Evolutionary conservation across 1,140 invertebrate species (phyloP), one percentile per base, ranked within the genome.

Genomic region (Micrasema longulum): DNA sequence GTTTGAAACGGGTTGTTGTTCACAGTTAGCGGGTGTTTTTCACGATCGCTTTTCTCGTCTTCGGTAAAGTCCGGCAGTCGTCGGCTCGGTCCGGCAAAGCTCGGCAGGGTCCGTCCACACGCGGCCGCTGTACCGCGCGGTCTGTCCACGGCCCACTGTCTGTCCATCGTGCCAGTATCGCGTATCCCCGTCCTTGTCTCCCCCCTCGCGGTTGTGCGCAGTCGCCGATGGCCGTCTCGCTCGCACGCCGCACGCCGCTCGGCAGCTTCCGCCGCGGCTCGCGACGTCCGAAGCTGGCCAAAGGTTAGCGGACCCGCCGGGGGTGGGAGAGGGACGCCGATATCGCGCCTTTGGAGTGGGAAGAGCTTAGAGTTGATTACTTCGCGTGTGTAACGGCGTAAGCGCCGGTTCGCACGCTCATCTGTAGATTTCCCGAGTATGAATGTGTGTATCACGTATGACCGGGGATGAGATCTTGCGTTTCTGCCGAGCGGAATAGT

Each of bases 101-200:
- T 71, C 79, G 80, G 79, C 80, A 80, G 26, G 12, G 81, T 83
- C 82, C 81, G 81, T 82, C 83, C 82, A 81, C 82, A 82, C 83
- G 81, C 82, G 84, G 79, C 84, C 82, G 83, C 77, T 84, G 84
- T 84, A 82, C 83, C 82, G 83, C 81, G 81, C 80, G 83, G 84
- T 85, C 83, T 85, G 83, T 83, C 83, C 83, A 80, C 41, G 84
- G 83, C 82, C 82, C 83, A 80, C 60, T 26, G 43, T 64, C 20
- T 47, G 60, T 64, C 60, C 60, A 64, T 45, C 60, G 23, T 41
- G 55, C 60, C 12, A 22, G 60, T 47, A 47, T 14, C 41, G 83
- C 81, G 82, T 48, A 47, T 26, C 50, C 16, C 16, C 57, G 41
- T 63, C 69, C 69, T 41, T 31, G 26, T 69, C 47, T 45, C 64